Base-by-base conservation (phyloP, 2,113 vertebrate species). In the Phaethon lepturus region DNA sequence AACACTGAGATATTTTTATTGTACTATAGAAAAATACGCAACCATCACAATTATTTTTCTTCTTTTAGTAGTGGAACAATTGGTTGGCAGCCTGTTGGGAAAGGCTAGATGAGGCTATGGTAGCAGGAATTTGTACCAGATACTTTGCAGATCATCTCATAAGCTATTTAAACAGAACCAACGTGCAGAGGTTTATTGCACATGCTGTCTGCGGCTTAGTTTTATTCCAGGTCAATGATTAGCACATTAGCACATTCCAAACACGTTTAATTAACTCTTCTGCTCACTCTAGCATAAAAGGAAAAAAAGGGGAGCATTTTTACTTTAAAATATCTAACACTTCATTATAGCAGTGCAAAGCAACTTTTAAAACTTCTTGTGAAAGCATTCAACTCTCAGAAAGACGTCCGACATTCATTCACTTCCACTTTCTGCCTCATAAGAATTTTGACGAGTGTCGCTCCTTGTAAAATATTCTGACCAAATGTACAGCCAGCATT, bases 401-500 rank as follows among this genome's bases (percentile, higher is more conserved):
- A 72, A 23, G 47, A 56, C 78, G 69, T 17, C 71, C 63, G 45
- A 6, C 44, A 20, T 68, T 69, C 58, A 44, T 83, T 62, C 66
- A 49, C 18, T 25, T 77, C 68, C 56, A 66, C 9, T 3, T 60
- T 4, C 23, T 0, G 0, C 4, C 0, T 35, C 68, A 52, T 50
- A 16, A 55, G 50, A 69, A 83, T 96, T 95, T 93, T 88, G 72
- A n/a, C 75, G 44, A 28, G 47, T n/a, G 78, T 77, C 11, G 5
- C 82, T 92, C 94, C 95, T 78, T 93, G 91, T 77, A 94, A 91
- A 88, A 87, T 87, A 49, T 47, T 91, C 96, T 76, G 94, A 95
- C 97, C 97, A 91, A 96, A 92, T 90, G 95, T 93, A 76, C 97
- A 95, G 96, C 91, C 93, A 53, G 92, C 74, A 92, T 89, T 91